Base-by-base conservation (phyloP, 1,140 invertebrate genomes). In the Lethocerus indicus region DNA sequence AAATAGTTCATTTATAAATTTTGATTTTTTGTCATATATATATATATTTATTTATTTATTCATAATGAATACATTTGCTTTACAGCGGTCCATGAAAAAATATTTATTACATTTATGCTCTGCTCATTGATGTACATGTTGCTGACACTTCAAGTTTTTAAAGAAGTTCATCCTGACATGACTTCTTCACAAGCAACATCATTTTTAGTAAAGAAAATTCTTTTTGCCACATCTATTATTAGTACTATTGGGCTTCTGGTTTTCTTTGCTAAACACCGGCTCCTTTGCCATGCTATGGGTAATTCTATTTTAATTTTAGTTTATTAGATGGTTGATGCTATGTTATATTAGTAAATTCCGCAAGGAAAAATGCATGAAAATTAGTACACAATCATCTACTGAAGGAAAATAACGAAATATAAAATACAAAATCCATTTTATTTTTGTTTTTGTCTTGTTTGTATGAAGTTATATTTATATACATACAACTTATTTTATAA, bases 21-120 rank as follows among this genome's bases (percentile, higher is more conserved):
- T n/a, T n/a, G n/a, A n/a, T n/a, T n/a, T n/a, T n/a, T n/a, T n/a
- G n/a, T n/a, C n/a, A n/a, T n/a, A n/a, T n/a, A n/a, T n/a, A n/a
- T n/a, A n/a, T n/a, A n/a, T n/a, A n/a, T n/a, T n/a, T n/a, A n/a
- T n/a, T n/a, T n/a, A n/a, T n/a, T n/a, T n/a, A n/a, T n/a, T n/a
- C n/a, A n/a, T n/a, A n/a, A n/a, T n/a, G n/a, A n/a, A n/a, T n/a
- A n/a, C n/a, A n/a, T 43, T 32, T 50, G 48, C 36, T 54, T 53
- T 81, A 50, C 67, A 91, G 87, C 86, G 58, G 70, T 90, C 42
- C 88, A 91, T 66, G 87, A 91, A 64, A 88, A 90, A 65, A 82
- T 92, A 58, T 92, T 93, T 67, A 86, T 92, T 56, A 71, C 81
- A 48, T 93, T 93, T 63, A 92, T 93, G 88, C 67, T 87, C 52